A percentile compares a stretch with the other conserved stretches of the same genome.
Evolutionary conservation across 2,888 invertebrate species (phyloP).

Genomic region (Drosophila cracens): DNA sequence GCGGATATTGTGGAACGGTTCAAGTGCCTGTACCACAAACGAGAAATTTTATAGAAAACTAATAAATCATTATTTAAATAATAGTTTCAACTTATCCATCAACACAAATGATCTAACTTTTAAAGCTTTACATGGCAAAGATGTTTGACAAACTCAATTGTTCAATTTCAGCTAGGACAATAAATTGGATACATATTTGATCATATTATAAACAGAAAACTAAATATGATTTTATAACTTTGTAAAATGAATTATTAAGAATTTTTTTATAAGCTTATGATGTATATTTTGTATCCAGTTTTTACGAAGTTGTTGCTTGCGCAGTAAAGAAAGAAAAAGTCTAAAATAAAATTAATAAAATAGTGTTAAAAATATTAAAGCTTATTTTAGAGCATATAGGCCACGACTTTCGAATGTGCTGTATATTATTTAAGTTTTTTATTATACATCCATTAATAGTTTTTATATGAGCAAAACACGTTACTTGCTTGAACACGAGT

Average conservation of each 20-base stretch:
- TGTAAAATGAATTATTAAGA: not conserved
- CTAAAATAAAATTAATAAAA: not conserved
- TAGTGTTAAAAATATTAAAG: not conserved
- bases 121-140: not conserved
- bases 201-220: not conserved
- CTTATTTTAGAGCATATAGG: conserved; percentile 8
- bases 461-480: conserved; percentile 52
- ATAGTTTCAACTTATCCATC: not conserved
- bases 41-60: not conserved
- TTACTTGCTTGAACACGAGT: conserved; percentile 48
- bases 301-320: not conserved
- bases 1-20: conserved; percentile 6
- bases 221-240: not conserved
- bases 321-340: not conserved
- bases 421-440: conserved; percentile 31
- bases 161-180: not conserved
- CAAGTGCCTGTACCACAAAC: conserved; percentile 19
- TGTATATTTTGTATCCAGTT: no score
- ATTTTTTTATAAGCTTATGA: not conserved
- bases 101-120: not conserved
- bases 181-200: not conserved
- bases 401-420: conserved; percentile 29
- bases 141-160: not conserved
- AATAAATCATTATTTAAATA: not conserved
- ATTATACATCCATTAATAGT: conserved; percentile 67